Conservation (phyloP, 2,113 vertebrate genomes). For the Antechinus stuartii region DNA sequence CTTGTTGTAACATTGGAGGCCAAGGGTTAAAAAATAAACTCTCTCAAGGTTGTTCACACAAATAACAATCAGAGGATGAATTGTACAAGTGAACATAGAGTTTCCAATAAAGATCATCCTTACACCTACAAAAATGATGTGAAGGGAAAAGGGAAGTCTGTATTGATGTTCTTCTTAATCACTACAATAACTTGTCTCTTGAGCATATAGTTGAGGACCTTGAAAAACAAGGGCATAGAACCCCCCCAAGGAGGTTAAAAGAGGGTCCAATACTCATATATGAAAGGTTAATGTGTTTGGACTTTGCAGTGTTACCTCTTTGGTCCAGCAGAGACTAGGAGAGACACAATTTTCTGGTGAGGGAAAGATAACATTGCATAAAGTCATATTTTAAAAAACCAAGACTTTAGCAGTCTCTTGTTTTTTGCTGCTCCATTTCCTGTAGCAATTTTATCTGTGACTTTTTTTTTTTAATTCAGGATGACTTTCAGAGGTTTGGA, state of each 20-base stretch:
- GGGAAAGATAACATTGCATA: constrained; percentile 87
- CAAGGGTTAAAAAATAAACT: constrained; percentile 93
- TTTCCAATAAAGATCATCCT: constrained; percentile 98
- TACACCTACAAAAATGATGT: constrained; percentile 93
- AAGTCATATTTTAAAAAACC: constrained; percentile 87
- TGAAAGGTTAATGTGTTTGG: constrained; percentile 88
- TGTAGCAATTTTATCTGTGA: constrained; percentile 92
- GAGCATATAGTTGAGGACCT: constrained; percentile 84
- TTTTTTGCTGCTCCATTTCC: constrained; percentile 87
- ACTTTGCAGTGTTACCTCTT: constrained; percentile 85
- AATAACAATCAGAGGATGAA: constrained; percentile 96
- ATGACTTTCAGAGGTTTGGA: constrained; percentile 96
- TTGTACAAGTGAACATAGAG: constrained; percentile 97
- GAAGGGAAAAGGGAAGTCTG: constrained; percentile 97
- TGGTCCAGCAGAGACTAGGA: constrained; percentile 85
- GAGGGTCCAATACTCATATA: constrained; percentile 91
- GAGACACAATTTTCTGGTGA: constrained; percentile 84
- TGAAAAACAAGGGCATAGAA: constrained; percentile 96
- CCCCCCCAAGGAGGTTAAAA: constrained; percentile 89
- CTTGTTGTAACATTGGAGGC: constrained; percentile 98
- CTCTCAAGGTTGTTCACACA: constrained; percentile 96
- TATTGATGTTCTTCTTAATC: constrained; percentile 75
- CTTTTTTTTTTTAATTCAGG: constrained; percentile 91
- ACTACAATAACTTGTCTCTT: too few species aligned
- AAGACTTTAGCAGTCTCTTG: constrained; percentile 93